A percentile compares a stretch with the other conserved stretches of the same genome.
Evolutionary conservation across 64 coral and sea anemone species (phyloP).

Genomic region (Actinia equina): DNA sequence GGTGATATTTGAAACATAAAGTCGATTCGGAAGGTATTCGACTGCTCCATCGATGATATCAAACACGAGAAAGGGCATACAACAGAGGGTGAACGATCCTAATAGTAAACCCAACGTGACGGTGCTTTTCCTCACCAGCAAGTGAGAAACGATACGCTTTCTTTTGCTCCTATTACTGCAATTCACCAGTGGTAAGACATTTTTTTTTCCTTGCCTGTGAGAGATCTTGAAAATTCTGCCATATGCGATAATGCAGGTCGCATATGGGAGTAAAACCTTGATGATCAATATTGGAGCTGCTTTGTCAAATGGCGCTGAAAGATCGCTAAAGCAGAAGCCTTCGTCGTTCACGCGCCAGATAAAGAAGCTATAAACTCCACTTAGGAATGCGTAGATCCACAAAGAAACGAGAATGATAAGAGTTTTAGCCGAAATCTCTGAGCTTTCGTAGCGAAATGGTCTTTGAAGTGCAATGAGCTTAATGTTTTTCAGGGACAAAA

Average conservation of each 20-base stretch:
- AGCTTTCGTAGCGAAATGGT: slow-evolving; percentile 6
- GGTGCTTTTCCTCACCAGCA: slow-evolving; percentile 2
- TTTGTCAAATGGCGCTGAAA: not conserved
- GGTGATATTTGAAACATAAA: not conserved
- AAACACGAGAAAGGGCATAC: slow-evolving; percentile 26
- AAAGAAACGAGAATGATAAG: not conserved
- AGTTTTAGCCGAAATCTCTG: not conserved
- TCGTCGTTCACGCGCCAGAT: not conserved
- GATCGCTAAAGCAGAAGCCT: not conserved
- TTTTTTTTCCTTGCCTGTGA: not conserved
- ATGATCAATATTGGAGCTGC: slow-evolving; percentile 21
- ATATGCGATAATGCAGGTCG: not conserved
- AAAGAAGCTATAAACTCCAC: slow-evolving; percentile 14
- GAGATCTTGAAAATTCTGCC: slow-evolving; percentile 25
- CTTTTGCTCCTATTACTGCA: not conserved
- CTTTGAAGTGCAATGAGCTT: not conserved
- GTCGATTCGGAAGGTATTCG: slow-evolving; percentile 8
- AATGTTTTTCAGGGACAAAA: no score
- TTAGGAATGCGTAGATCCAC: slow-evolving; percentile 19
- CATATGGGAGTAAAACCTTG: not conserved
- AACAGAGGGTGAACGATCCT: slow-evolving; percentile 18
- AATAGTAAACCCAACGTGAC: slow-evolving; percentile 26
- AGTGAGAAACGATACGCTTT: not conserved
- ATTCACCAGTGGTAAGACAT: not conserved
- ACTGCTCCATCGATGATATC: not conserved